phyloP scores from a whole-genome alignment of 2,797 vertebrate species.

The Gouania willdenowi region DNA sequence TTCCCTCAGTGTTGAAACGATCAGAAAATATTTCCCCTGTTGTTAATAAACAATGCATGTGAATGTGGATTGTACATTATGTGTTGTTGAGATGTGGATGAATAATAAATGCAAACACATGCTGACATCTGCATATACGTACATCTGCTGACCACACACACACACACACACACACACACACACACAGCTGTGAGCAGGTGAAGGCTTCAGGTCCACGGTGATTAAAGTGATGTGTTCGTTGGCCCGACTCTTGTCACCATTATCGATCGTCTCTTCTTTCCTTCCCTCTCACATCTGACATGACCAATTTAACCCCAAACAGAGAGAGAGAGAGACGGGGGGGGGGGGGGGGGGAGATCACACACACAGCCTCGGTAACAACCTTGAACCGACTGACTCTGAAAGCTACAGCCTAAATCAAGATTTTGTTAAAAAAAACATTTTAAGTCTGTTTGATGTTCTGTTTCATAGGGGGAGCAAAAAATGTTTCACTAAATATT shows the following conservation, averaged over 20 bases:
- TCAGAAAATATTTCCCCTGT: not conserved
- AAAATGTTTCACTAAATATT: no score
- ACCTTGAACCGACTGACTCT: not conserved
- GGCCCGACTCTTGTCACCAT: constrained; percentile 40
- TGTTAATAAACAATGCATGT: not conserved
- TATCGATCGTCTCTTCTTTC: constrained; percentile 52
- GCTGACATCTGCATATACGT: constrained; percentile 23
- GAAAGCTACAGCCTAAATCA: no score
- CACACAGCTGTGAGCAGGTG: not conserved
- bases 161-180: constrained; percentile 7
- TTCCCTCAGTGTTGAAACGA: no score
- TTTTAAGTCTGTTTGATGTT: no score
- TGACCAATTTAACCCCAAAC: constrained; percentile 27
- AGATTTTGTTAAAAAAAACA: no score
- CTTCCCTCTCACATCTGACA: constrained; percentile 19
- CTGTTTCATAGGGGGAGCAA: no score
- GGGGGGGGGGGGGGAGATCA: no score
- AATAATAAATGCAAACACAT: constrained; percentile 23
- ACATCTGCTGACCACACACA: constrained; percentile 15
- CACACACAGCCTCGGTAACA: not conserved
- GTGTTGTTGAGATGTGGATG: constrained; percentile 12
- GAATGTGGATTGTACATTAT: constrained; percentile 1
- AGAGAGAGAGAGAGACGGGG: no score
- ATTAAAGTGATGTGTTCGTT: constrained; percentile 62
- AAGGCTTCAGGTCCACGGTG: constrained; percentile 18